These are phyloP conservation scores for Oreotrochilus melanogaster DNA, from an alignment of 2,113 vertebrate species.

Conservation along the genomic window DNA sequence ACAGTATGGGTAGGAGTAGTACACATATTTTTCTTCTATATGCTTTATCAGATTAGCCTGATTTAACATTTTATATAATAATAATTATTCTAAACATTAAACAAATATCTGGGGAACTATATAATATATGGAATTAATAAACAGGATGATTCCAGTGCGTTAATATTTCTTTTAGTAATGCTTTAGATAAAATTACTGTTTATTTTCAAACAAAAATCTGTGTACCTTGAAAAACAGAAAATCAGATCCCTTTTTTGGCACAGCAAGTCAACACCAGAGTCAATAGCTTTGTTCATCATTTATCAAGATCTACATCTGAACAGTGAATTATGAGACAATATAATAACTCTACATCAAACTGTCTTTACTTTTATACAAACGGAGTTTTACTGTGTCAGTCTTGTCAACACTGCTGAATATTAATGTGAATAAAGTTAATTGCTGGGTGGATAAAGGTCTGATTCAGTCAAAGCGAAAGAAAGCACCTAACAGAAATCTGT, in stretches of 20 bases:
- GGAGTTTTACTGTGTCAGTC: constrained; percentile 83
- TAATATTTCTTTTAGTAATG: constrained; percentile 60
- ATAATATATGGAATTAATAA: constrained; percentile 34
- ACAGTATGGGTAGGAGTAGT: background rate
- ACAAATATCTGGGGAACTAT: background rate
- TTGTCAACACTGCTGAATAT: constrained; percentile 86
- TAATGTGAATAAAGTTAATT: constrained; percentile 90
- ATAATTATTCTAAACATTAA: constrained; percentile 44
- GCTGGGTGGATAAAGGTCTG: constrained; percentile 82
- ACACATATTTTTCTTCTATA: background rate
- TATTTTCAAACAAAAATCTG: constrained; percentile 79
- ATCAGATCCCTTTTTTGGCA: constrained; percentile 73
- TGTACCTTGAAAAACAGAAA: constrained; percentile 74
- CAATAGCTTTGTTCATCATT: constrained; percentile 81
- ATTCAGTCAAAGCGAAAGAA: constrained; percentile 79
- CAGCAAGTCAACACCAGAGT: constrained; percentile 77
- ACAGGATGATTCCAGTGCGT: constrained; percentile 13
- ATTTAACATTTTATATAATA: constrained; percentile 31
- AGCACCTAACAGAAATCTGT: constrained; percentile 86
- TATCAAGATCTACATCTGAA: constrained; percentile 72
- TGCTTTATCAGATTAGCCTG: constrained; percentile 28
- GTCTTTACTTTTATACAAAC: constrained; percentile 85
- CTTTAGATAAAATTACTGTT: constrained; percentile 82
- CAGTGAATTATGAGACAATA: constrained; percentile 79
- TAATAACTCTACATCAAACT: constrained; percentile 82